A percentile compares a stretch with the other conserved stretches of the same genome.
Evolutionary conservation across 2,888 invertebrate species (phyloP).

Genomic region (Choristoneura rosaceana): DNA sequence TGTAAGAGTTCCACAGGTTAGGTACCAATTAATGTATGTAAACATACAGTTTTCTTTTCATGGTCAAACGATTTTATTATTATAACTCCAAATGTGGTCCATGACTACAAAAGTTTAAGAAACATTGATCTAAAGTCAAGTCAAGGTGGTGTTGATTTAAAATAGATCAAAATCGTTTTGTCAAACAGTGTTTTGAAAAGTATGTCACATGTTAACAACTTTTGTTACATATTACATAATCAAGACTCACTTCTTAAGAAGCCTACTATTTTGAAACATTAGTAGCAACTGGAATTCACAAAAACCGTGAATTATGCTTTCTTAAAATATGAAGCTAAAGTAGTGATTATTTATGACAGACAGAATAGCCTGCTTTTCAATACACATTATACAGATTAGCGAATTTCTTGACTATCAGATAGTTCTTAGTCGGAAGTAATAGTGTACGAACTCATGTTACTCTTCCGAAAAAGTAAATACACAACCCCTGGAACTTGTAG

Average conservation of each 20-base stretch:
- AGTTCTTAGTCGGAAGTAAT: not conserved
- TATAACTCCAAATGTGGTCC: too few species aligned
- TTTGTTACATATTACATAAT: too few species aligned
- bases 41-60: too few species aligned
- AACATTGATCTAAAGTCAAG: not conserved
- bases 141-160: not conserved
- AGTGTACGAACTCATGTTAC: not conserved
- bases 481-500: slow-evolving; percentile 59
- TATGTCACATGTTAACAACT: not conserved
- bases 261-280: not conserved
- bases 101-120: too few species aligned
- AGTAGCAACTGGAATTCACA: not conserved
- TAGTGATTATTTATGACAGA: not conserved
- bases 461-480: slow-evolving; percentile 24
- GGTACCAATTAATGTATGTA: too few species aligned
- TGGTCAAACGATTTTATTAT: too few species aligned
- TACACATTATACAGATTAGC: not conserved
- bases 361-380: not conserved
- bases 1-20: too few species aligned
- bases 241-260: not conserved
- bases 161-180: not conserved
- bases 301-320: not conserved
- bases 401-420: not conserved
- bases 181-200: not conserved
- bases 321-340: not conserved